phyloP scores from a whole-genome alignment of 2,888 invertebrate genomes.

The Stenolophus ochropezus region DNA sequence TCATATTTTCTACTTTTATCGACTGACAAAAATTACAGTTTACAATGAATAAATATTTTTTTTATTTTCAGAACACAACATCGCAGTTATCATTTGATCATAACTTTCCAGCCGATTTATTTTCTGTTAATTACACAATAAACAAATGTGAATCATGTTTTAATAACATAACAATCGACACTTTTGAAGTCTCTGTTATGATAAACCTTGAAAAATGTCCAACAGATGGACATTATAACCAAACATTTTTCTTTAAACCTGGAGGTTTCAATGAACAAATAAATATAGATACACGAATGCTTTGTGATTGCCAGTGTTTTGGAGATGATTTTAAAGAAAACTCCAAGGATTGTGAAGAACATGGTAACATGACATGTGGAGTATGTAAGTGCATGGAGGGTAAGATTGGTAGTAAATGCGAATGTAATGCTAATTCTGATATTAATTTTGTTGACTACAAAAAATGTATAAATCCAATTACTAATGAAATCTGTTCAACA shows the following conservation, averaged over 20 bases:
- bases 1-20: not conserved
- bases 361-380: constrained; percentile 78
- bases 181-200: constrained; percentile 68
- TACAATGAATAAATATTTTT: not conserved
- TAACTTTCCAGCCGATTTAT: constrained; percentile 16
- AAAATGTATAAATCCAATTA: constrained; percentile 71
- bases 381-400: constrained; percentile 76
- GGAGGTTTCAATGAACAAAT: constrained; percentile 83
- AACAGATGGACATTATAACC: constrained; percentile 58
- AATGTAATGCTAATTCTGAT: constrained; percentile 73
- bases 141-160: too few species aligned
- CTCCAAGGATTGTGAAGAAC: constrained; percentile 71
- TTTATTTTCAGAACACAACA: constrained; percentile 39
- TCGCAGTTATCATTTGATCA: not conserved
- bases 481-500: constrained; percentile 72
- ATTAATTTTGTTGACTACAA: constrained; percentile 60
- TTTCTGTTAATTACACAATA: too few species aligned
- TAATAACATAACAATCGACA: not conserved
- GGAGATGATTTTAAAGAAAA: constrained; percentile 66
- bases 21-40: not conserved
- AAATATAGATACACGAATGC: constrained; percentile 80
- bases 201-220: constrained; percentile 75
- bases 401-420: constrained; percentile 75
- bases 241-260: constrained; percentile 76
- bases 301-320: constrained; percentile 83